Base-by-base conservation (phyloP, 2,888 invertebrate genomes). In the Trypoxylon attenuatum region DNA sequence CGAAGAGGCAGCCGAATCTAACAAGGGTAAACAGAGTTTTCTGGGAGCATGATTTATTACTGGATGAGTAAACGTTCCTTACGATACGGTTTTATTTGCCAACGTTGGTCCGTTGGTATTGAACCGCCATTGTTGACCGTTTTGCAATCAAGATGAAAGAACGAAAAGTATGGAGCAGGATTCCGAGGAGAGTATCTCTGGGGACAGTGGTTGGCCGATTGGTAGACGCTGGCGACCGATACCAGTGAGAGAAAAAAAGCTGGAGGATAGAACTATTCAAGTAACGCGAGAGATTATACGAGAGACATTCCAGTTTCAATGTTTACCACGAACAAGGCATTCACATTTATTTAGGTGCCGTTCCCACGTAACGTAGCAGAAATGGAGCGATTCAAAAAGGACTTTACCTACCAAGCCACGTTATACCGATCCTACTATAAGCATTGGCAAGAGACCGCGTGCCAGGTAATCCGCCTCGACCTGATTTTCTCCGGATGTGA, bases 361-460 rank as follows among this genome's bases (percentile, higher is more conserved):
- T 33, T 80, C 13, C 79, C 80, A 1, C 49, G 16, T 5, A 59
- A 58, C 58, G 61, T 64, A 47, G 27, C 56, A 15, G 73, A 80
- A 57, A 79, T 82, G 77, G 21, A 27, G n/a, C 22, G 58, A 15
- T 50, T 80, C 2, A 23, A 71, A 10, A 71, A 50, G 43, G 51
- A 73, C n/a, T 74, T 82, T 25, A 71, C 68, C 22, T 53, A 67
- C 23, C 63, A 72, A 45, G 80, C 82, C 1, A 79, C 73, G 15
- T 50, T 76, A 23, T 84, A 79, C 46, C 70, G 76, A 25, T 75
- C 73, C 2, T 76, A 80, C 42, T 82, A 81, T 65, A 70, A 76
- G 41, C 76, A 82, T 45, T 84, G 84, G 83, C 47, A 42, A 10
- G 70, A 75, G 18, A 78, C 65, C 1, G 71, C 70, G 4, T 66